Evolutionary conservation across 2,797 vertebrate species (phyloP).

Genomic region (Neopelma chrysocephalum): DNA sequence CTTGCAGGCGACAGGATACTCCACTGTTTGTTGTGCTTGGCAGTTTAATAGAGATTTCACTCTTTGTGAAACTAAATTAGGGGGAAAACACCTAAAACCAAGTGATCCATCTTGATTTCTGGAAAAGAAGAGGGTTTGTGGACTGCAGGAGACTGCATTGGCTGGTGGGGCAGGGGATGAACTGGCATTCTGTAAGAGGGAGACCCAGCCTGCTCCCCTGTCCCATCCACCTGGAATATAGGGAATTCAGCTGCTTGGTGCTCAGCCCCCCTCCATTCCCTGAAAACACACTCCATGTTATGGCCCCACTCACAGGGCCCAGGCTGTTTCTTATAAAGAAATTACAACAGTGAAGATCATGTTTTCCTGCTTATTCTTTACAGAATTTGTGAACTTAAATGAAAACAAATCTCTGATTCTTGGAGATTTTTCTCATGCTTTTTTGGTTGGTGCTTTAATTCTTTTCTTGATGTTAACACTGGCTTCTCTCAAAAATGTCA

Average conservation of each 20-base stretch:
- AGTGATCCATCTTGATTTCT: background rate
- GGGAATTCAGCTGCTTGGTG: background rate
- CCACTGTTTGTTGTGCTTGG: background rate
- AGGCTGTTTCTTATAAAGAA: background rate
- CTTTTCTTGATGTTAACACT: background rate
- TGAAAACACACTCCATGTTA: background rate
- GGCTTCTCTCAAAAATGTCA: background rate
- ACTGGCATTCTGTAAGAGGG: background rate
- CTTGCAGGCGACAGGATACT: conserved; percentile 12
- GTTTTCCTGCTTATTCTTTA: background rate
- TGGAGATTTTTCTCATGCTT: background rate
- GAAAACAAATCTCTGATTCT: background rate
- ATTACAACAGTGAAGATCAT: background rate
- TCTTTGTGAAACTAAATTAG: background rate
- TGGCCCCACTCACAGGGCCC: rapidly evolving
- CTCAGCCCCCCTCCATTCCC: background rate
- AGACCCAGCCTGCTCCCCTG: background rate
- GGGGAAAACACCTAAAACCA: background rate
- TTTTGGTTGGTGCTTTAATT: background rate
- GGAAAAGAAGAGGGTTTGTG: background rate
- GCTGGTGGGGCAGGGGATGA: background rate
- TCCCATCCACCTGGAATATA: background rate
- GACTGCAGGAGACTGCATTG: rapidly evolving
- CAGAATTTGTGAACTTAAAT: background rate
- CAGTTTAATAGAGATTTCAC: background rate